Evolutionary conservation across 2,113 vertebrate genomes (phyloP).

Genomic region (Spermophilus dauricus): DNA sequence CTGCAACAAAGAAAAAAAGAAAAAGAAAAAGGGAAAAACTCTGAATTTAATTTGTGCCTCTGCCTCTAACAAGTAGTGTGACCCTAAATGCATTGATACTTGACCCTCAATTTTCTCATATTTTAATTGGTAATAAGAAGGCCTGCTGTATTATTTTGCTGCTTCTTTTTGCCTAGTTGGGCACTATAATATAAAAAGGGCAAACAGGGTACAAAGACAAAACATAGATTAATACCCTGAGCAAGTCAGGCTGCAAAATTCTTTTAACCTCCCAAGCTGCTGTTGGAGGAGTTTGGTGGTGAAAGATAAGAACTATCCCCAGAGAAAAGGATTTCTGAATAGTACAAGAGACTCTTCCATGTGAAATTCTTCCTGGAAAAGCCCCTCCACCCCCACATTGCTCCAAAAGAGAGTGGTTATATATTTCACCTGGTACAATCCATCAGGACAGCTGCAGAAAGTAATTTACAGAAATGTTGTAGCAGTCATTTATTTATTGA

Average conservation of each 20-base stretch:
- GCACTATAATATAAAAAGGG: neutral
- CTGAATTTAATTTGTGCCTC: neutral
- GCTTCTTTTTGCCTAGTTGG: neutral
- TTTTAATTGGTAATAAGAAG: conserved; percentile 57
- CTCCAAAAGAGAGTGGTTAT: neutral
- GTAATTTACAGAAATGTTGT: conserved; percentile 42
- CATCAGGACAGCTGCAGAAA: conserved; percentile 31
- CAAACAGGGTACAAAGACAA: conserved; percentile 3
- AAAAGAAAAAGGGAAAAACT: neutral
- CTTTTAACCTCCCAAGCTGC: neutral
- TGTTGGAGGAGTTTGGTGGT: neutral
- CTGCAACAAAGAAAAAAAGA: neutral
- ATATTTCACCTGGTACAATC: neutral
- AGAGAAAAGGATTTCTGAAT: neutral
- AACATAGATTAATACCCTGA: neutral
- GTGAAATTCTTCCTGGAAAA: neutral
- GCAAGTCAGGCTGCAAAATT: neutral
- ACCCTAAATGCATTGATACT: neutral
- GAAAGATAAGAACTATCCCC: neutral
- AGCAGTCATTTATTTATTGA: conserved; percentile 33
- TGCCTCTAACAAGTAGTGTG: neutral
- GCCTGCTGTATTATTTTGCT: neutral
- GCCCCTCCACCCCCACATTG: neutral
- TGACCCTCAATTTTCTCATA: conserved; percentile 13
- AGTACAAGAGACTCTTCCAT: neutral